phyloP scores from a whole-genome alignment of 2,113 vertebrate genomes.

The Colius striatus region DNA sequence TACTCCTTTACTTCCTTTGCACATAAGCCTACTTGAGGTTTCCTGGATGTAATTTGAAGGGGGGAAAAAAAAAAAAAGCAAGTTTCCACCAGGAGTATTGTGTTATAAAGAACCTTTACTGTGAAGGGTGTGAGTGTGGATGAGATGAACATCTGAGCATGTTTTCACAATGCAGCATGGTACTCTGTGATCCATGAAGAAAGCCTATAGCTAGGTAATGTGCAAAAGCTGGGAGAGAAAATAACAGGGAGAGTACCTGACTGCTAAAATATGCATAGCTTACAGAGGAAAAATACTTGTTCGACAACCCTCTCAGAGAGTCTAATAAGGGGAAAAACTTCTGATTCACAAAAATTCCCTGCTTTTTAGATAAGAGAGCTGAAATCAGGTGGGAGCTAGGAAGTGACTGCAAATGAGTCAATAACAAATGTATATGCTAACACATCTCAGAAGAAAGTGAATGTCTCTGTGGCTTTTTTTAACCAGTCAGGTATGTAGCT shows the following conservation, averaged over 20 bases:
- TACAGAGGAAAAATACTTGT: not conserved
- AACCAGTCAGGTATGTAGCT: not conserved
- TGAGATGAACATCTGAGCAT: not conserved
- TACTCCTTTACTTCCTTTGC: not conserved
- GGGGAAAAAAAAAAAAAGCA: not conserved
- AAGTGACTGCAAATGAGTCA: not conserved
- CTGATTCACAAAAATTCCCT: not conserved
- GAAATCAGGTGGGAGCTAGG: not conserved
- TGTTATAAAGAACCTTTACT: not conserved
- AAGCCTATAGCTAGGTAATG: not conserved
- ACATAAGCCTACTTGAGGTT: not conserved
- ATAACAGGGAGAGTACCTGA: not conserved
- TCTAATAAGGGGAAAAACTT: not conserved
- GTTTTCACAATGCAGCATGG: rapidly evolving
- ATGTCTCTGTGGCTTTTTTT: not conserved
- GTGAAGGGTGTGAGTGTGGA: not conserved
- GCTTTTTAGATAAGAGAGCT: not conserved
- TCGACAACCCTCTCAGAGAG: not conserved
- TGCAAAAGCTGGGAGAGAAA: not conserved
- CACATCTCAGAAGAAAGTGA: not conserved
- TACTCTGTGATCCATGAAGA: not conserved
- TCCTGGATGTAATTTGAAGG: not conserved
- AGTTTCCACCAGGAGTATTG: not conserved
- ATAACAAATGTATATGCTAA: not conserved
- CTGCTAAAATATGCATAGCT: not conserved